Conservation (phyloP, 1,140 invertebrate species). For the Polyergus mexicanus region DNA sequence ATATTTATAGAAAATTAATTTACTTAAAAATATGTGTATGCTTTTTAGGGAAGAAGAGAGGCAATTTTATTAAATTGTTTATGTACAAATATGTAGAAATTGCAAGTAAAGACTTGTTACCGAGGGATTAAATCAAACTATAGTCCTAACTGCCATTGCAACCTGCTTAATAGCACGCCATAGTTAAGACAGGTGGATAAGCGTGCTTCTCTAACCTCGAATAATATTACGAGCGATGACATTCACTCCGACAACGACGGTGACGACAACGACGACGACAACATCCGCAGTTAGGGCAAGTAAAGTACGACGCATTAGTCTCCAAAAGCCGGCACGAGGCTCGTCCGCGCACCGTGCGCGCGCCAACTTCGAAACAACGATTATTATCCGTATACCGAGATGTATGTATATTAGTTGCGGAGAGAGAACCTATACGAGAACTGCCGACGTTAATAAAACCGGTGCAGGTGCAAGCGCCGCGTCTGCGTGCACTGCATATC, state of each 20-base stretch:
- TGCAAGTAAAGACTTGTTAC: background rate
- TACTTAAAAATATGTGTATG: background rate
- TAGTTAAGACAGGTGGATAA: slow-evolving; percentile 60
- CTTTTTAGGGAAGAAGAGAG: background rate
- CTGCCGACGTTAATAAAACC: slow-evolving; percentile 72
- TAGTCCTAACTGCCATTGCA: slow-evolving; percentile 23
- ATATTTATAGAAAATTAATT: background rate
- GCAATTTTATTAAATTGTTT: background rate
- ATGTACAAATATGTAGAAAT: background rate
- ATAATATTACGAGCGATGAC: slow-evolving; percentile 65
- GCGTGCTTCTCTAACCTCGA: slow-evolving; percentile 46
- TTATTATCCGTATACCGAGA: slow-evolving; percentile 74
- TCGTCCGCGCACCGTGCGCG: slow-evolving; percentile 35
- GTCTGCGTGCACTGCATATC: slow-evolving; percentile 66
- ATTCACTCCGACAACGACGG: slow-evolving; percentile 56
- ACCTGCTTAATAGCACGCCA: slow-evolving; percentile 42
- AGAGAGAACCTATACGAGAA: slow-evolving; percentile 66
- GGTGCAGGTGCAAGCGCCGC: slow-evolving; percentile 67
- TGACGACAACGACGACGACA: slow-evolving; percentile 57
- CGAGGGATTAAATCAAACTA: slow-evolving; percentile 18
- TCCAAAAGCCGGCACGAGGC: slow-evolving; percentile 51
- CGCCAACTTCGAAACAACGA: slow-evolving; percentile 74
- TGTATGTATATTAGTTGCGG: slow-evolving; percentile 75
- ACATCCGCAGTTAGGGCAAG: slow-evolving; percentile 64
- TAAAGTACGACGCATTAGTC: slow-evolving; percentile 70